Evolutionary conservation across 2,113 vertebrate species (phyloP), one percentile per base, ranked within the genome.

Genomic region (Istiophorus platypterus): DNA sequence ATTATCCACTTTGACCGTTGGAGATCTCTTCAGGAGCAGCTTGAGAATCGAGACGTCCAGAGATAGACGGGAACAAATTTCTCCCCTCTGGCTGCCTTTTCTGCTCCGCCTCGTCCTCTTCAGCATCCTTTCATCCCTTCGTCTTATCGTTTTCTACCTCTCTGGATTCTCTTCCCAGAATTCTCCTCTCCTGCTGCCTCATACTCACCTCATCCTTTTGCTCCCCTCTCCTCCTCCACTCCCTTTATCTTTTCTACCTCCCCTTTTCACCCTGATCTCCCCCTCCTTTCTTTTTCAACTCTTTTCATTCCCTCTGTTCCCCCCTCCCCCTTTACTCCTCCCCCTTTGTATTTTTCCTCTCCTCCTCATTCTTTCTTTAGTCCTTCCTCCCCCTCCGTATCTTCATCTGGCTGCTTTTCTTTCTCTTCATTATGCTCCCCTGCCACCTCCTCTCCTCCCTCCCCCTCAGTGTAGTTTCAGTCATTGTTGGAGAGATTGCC

Each of bases 401-500:
- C 49, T 81, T 71, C 49, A 80, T 66, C 70, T 66, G 24, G 20
- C 68, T 27, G 57, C 42, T 67, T 62, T 70, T 52, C 29, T 84
- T 45, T 77, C 56, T 52, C 66, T 34, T 57, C 51, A 65, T 83
- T 67, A 68, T 59, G 27, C 63, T 71, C 51, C 59, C 72, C 45
- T 26, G 2, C 66, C 41, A 12, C 42, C 79, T 37, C 85, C 70
- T 71, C 72, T 27, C 27, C 52, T 54, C 39, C 39, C 69, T 29
- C 52, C 15, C 20, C 47, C 63, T 20, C 64, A n/a, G 17, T 27
- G 15, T 42, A 45, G 49, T 81, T 77, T 82, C 22, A 7, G 11
- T 78, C 77, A 22, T 78, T 80, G 75, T 80, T 70, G 61, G 45
- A 61, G 26, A 68, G 63, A 41, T 57, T 12, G 34, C 47, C 81